phyloP scores from a whole-genome alignment of 2,113 vertebrate species.

The Aldabrachelys gigantea region DNA sequence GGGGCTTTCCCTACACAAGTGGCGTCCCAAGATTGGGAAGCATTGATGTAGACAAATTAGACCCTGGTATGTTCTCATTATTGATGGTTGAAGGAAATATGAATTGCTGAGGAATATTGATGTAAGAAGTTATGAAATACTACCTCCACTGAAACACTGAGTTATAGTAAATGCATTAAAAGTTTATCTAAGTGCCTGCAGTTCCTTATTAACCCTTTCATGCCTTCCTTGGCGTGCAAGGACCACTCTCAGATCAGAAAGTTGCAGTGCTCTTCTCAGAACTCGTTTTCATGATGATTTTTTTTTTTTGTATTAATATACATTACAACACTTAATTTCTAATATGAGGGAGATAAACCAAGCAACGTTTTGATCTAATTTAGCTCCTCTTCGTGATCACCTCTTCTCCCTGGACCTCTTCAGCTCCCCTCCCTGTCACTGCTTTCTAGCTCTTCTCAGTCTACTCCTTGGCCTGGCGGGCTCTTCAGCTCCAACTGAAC shows the following conservation, averaged over 20 bases:
- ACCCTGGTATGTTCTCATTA: background rate
- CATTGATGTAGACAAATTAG: background rate
- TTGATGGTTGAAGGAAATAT: background rate
- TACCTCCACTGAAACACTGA: background rate
- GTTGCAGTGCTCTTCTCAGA: background rate
- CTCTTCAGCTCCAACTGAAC: slow-evolving; percentile 68
- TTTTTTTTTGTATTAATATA: background rate
- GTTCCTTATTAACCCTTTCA: background rate
- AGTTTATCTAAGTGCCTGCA: background rate
- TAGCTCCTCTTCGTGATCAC: slow-evolving; percentile 41
- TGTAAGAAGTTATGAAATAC: background rate
- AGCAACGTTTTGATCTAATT: slow-evolving; percentile 17
- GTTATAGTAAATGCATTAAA: background rate
- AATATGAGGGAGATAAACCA: background rate
- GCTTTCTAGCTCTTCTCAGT: slow-evolving; percentile 68
- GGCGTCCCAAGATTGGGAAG: too few relatives aligned
- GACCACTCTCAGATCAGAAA: slow-evolving; percentile 12
- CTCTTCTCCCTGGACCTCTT: slow-evolving; percentile 29
- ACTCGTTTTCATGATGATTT: background rate
- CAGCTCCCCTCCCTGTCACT: slow-evolving; percentile 29
- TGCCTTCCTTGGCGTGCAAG: background rate
- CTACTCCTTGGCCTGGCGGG: slow-evolving; percentile 56
- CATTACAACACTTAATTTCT: background rate
- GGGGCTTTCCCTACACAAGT: too few relatives aligned
- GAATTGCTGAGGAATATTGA: background rate